Evolutionary conservation across 1,140 invertebrate genomes (phyloP).

Genomic region (Pemphigus obesinymphae): DNA sequence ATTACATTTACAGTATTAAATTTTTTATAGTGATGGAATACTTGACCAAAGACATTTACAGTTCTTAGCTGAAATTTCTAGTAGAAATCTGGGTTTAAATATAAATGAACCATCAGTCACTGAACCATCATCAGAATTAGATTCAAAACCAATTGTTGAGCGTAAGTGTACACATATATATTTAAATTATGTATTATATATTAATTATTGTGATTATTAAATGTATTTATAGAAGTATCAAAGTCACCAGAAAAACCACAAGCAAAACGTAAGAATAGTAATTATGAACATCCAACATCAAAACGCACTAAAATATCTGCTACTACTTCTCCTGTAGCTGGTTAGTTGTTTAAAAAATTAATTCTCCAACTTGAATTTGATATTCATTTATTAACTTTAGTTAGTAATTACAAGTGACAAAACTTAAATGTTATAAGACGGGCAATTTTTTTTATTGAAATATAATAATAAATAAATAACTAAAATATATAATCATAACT

Average conservation of each 20-base stretch:
- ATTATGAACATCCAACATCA: background rate
- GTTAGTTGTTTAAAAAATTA: background rate
- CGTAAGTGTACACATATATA: background rate
- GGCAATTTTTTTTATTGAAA: too few species aligned
- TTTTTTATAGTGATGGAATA: background rate
- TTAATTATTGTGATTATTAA: background rate
- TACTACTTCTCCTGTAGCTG: background rate
- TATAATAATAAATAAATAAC: too few species aligned
- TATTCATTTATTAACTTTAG: too few species aligned
- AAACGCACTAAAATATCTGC: background rate
- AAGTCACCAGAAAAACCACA: background rate
- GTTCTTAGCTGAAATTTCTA: conserved; percentile 22
- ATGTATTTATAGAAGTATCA: background rate
- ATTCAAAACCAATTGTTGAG: background rate
- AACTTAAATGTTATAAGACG: too few species aligned
- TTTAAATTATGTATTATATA: background rate
- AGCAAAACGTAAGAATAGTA: background rate
- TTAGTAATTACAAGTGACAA: too few species aligned
- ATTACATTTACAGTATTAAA: too few species aligned
- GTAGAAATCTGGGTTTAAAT: background rate
- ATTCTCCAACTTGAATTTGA: background rate
- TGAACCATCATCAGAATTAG: background rate
- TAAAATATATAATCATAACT: too few species aligned
- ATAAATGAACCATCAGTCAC: background rate
- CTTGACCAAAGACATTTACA: conserved; percentile 23